Percentiles rank a stretch among this genome's conserved stretches.
phyloP scores from a whole-genome alignment of 2,113 vertebrate genomes.

The Chrysemys picta region DNA sequence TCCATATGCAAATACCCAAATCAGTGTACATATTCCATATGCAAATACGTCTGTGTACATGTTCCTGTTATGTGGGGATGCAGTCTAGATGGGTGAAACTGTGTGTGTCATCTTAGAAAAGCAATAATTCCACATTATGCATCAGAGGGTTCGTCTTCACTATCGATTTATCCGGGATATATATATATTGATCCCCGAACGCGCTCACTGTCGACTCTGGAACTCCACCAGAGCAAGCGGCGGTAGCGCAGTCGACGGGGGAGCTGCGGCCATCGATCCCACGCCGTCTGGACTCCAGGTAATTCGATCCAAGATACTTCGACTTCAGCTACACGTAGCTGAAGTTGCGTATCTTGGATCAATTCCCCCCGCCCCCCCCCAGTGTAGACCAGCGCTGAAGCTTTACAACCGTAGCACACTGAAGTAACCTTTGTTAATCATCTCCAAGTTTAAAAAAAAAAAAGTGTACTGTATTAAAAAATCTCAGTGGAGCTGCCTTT shows the following conservation, averaged over 20 bases:
- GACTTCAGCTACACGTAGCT: no score
- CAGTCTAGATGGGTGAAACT: background rate
- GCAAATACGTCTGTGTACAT: rapidly evolving
- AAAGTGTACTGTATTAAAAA: slow-evolving; percentile 19
- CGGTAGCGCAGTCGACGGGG: no score
- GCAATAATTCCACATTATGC: background rate
- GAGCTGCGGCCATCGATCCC: no score
- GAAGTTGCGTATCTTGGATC: no score
- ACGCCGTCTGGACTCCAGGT: no score
- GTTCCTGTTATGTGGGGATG: background rate
- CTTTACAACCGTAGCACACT: background rate
- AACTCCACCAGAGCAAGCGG: no score
- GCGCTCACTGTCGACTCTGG: no score
- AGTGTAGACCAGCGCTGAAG: background rate
- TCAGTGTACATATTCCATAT: background rate
- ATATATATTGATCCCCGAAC: no score
- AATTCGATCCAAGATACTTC: no score
- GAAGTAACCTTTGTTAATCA: slow-evolving; percentile 4
- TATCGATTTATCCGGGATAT: no score
- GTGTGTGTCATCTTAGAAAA: background rate
- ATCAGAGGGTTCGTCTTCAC: background rate
- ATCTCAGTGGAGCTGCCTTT: slow-evolving; percentile 55
- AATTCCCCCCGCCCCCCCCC: no score
- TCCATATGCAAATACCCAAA: background rate
- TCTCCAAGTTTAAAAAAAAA: background rate